phyloP scores from a whole-genome alignment of 2,888 invertebrate genomes.

The Dryocosmus kuriphilus region DNA sequence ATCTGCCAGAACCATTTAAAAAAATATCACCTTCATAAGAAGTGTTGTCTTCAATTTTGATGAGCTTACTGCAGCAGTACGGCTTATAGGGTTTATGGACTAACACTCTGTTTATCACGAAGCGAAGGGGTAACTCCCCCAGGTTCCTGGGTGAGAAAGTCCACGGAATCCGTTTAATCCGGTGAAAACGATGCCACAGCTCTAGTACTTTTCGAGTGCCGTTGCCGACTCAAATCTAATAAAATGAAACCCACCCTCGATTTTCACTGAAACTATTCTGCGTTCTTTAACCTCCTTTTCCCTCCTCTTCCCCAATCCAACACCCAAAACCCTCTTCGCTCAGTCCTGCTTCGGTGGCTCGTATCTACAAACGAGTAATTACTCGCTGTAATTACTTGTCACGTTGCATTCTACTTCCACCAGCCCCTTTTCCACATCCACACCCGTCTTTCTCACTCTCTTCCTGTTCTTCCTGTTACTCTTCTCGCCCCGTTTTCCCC shows the following conservation, averaged over 20 bases:
- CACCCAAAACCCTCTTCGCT: conserved; percentile 17
- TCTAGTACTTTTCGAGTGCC: conserved; percentile 30
- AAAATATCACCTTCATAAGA: background rate
- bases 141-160: background rate
- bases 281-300: conserved; percentile 28
- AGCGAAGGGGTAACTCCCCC: conserved; percentile 4
- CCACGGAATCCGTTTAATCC: conserved; percentile 36
- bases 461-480: conserved; percentile 13
- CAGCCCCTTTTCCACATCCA: conserved; percentile 23
- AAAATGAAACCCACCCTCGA: conserved; percentile 19
- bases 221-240: conserved; percentile 28
- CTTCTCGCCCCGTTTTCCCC: background rate
- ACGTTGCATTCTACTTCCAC: conserved; percentile 33
- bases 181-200: conserved; percentile 34
- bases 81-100: conserved; percentile 26
- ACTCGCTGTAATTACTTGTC: conserved; percentile 39
- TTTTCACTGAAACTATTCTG: conserved; percentile 25
- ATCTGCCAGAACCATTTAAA: too few species aligned
- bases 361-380: conserved; percentile 38
- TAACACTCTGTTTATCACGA: conserved; percentile 34
- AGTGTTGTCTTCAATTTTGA: conserved; percentile 6
- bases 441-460: background rate
- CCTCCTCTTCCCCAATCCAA: background rate
- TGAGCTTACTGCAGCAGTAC: conserved; percentile 11
- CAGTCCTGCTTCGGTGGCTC: conserved; percentile 32